Base-by-base conservation (phyloP, 2,113 vertebrate genomes). In the Oxygymnocypris stewartii region DNA sequence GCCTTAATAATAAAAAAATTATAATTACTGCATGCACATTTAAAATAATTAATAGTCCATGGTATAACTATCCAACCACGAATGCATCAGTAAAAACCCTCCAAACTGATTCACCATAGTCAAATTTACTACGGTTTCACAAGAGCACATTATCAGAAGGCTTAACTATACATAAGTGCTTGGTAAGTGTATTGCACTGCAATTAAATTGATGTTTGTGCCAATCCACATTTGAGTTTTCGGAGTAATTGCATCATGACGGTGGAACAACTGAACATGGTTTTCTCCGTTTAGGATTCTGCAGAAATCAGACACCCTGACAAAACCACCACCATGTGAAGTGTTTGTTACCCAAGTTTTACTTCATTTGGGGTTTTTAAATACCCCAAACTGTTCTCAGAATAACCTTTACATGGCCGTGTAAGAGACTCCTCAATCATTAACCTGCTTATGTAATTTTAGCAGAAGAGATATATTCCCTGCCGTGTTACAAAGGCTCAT, bases 191-290 rank as follows among this genome's bases (percentile, higher is more conserved):
- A 37, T 37, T 37, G 14, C 31, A 37, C 1, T 37, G 16, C 35
- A 73, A 35, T 40, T 23, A 40, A 40, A 23, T 40, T 23, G 18
- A 40, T 6, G 14, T 35, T 7, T 16, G 37, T 37, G 31, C 16
- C 9, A 20, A 10, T 37, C 4, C 28, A 69, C 65, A 69, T 35
- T 18, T 40, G 35, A 40, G 4, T 40, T 11, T 40, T 71, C 7
- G 18, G 37, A 20, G 18, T 13, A 65, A 65, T 31, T 65, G 63
- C 65, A 69, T 35, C 7, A 9, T 73, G 35, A 40, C 20, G 35
- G 31, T 5, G 16, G 65, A 65, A 37, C 94, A 96, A 94, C n/a
- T n/a, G n/a, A n/a, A n/a, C n/a, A n/a, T 82, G 87, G 79, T 86
- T 85, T 90, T 80, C 93, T 94, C 35, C 2, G 91, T 90, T 87